Evolutionary conservation across 2,113 vertebrate species (phyloP), one percentile per base, ranked within the genome.

Genomic region (Odobenus rosmarus): DNA sequence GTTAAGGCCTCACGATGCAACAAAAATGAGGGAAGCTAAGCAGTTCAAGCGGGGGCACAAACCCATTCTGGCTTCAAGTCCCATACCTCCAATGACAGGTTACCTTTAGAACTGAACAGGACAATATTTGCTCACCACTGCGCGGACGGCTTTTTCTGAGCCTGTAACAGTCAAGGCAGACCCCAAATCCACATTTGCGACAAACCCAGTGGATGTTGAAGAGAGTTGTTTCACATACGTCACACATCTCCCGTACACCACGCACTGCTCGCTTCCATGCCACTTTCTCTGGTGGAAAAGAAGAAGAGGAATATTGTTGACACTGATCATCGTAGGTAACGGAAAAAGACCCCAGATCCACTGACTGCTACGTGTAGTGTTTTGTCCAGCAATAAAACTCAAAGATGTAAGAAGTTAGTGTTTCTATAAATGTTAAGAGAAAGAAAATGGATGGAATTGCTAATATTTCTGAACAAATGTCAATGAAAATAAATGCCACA

Each of bases 191-290:
- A 97, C 99, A 99, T 98, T 99, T 99, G 61, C 99, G 99, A 98
- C 99, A 99, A 86, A 99, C 99, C 99, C 99, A 99, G 82, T 99
- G 99, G 97, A 99, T 99, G 97, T 99, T 99, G 98, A 99, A 99
- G 81, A 99, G 99, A 0, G 99, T 99, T 14, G 99, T 99, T 98
- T 99, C 99, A 82, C 99, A 99, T 10, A 99, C 99, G 28, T 99
- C 99, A 89, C 99, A 99, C 99, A 99, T 99, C 98, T 99, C 99
- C 97, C 99, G 98, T 88, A 99, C 99, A 0, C 99, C 99, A 71
- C 99, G 99, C 13, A 99, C 99, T 0, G 99, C 99, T 97, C 99
- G 99, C 96, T 99, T 99, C 99, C 99, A 99, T 0, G 99, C 99
- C 96, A 99, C 99, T 99, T 99, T 99, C 98, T 99, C 99, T 99